Percentiles rank a stretch among this genome's conserved stretches.
Evolutionary conservation across 2,888 invertebrate species (phyloP).

Genomic region (Hirtodrosophila confusa): DNA sequence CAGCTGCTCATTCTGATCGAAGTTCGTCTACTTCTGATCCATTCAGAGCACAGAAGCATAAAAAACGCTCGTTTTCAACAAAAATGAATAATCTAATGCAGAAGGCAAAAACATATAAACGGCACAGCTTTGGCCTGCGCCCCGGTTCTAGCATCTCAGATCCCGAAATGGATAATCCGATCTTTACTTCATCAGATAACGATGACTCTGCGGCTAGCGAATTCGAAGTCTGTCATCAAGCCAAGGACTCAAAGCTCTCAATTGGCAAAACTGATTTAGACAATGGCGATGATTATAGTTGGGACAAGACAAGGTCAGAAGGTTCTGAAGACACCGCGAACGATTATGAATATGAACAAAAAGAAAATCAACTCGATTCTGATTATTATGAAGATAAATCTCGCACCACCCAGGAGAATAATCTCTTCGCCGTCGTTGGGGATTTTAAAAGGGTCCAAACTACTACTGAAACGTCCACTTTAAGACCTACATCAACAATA

Average conservation of each 20-base stretch:
- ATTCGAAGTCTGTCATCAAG: constrained; percentile 23
- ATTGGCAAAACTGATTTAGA: background rate
- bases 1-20: constrained; percentile 16
- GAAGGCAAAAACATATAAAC: constrained; percentile 88
- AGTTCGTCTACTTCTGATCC: constrained; percentile 1
- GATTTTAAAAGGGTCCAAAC: constrained; percentile 36
- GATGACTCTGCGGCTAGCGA: constrained; percentile 74
- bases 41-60: constrained; percentile 75
- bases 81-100: constrained; percentile 94
- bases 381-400: constrained; percentile 4
- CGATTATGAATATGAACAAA: background rate
- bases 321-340: background rate
- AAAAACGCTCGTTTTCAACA: constrained; percentile 91
- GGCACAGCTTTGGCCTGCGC: constrained; percentile 83
- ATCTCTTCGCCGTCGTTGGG: constrained; percentile 61
- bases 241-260: background rate
- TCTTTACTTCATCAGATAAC: constrained; percentile 80
- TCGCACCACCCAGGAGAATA: constrained; percentile 5
- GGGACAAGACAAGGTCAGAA: background rate
- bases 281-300: background rate
- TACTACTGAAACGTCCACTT: background rate
- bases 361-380: background rate
- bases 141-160: constrained; percentile 89
- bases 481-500: background rate
- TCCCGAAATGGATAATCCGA: constrained; percentile 88